A percentile compares a stretch with the other conserved stretches of the same genome.
phyloP scores from a whole-genome alignment of 1,140 invertebrate species.

The Philopotamus ludificatus region DNA sequence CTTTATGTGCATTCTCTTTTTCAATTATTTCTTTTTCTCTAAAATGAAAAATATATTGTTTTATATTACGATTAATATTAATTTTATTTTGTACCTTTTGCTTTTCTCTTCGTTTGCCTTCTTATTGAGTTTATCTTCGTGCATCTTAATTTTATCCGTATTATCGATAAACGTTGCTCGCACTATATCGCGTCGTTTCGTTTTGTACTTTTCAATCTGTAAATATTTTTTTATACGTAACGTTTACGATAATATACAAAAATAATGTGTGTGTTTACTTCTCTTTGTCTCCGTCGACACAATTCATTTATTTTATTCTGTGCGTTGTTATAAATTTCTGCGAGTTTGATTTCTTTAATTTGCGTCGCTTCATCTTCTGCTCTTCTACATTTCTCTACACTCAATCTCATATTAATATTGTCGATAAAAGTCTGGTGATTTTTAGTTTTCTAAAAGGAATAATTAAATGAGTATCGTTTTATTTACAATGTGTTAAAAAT shows the following conservation, averaged over 20 bases:
- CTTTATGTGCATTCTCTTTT: neutral
- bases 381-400: constrained; percentile 9
- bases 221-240: constrained; percentile 4
- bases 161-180: neutral
- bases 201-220: constrained; percentile 23
- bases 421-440: constrained; percentile 42
- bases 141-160: constrained; percentile 26
- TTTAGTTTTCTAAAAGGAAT: constrained; percentile 34
- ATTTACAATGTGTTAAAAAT: no score
- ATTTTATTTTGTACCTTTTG: constrained; percentile 32
- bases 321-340: constrained; percentile 33
- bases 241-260: neutral
- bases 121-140: constrained; percentile 29
- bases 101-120: constrained; percentile 35
- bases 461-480: no score
- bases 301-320: constrained; percentile 31
- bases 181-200: constrained; percentile 1
- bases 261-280: constrained; percentile 10
- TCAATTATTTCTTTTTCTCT: neutral
- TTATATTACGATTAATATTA: neutral
- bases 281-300: constrained; percentile 25
- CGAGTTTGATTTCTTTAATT: constrained; percentile 33
- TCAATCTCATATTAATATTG: constrained; percentile 43
- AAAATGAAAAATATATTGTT: neutral
- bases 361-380: constrained; percentile 22